phyloP scores from a whole-genome alignment of 2,888 invertebrate genomes.

The Kuschelorhynchus macadamiae region DNA sequence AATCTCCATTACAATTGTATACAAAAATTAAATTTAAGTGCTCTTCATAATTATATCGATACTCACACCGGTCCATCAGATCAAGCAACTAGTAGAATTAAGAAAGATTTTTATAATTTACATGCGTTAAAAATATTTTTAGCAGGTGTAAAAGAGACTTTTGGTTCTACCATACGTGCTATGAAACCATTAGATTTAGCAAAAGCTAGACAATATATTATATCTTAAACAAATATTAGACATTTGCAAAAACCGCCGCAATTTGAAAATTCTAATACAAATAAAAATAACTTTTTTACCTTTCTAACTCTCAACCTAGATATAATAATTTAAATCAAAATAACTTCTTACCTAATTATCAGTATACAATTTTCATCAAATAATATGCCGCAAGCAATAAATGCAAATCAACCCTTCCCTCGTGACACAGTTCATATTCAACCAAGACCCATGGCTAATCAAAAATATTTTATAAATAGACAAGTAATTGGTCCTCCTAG shows the following conservation, averaged over 20 bases:
- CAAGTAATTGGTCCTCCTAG: too few relatives aligned
- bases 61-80: too few relatives aligned
- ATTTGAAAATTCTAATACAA: not conserved
- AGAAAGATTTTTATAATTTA: slow-evolving; percentile 1
- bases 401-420: too few relatives aligned
- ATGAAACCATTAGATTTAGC: slow-evolving; percentile 12
- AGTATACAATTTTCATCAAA: too few relatives aligned
- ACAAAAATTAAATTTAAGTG: too few relatives aligned
- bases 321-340: not conserved
- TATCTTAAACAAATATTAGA: slow-evolving; percentile 11
- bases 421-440: too few relatives aligned
- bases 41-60: too few relatives aligned
- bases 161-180: slow-evolving; percentile 4
- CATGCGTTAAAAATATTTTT: not conserved
- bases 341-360: too few relatives aligned
- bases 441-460: too few relatives aligned
- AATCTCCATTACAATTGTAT: too few relatives aligned
- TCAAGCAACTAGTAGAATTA: slow-evolving; percentile 1
- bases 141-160: slow-evolving; percentile 3
- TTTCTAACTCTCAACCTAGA: not conserved
- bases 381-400: too few relatives aligned
- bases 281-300: slow-evolving; percentile 7
- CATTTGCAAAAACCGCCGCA: not conserved
- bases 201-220: slow-evolving; percentile 12
- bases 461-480: too few relatives aligned